Evolutionary conservation across 1,140 invertebrate genomes (phyloP), one percentile per base, ranked within the genome.

Genomic region (Brachionus manjavacas): DNA sequence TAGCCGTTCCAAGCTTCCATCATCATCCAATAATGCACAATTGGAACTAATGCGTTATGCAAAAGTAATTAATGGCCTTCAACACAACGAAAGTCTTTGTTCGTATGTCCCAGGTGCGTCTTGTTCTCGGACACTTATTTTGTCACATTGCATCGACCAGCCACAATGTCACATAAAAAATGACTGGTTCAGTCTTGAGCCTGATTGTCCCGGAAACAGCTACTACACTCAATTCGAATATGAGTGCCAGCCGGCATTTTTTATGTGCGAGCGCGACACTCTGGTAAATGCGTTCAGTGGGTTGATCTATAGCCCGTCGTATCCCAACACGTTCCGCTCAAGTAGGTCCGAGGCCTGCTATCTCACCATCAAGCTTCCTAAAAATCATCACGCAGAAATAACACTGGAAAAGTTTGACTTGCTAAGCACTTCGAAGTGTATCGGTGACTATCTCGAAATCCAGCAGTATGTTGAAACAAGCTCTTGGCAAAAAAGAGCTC

Each of bases 211-310:
- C 16, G 79, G 79, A 28, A 81, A 81, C 39, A 81, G 79, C 16
- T 81, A 81, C 60, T 81, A 81, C 31, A 81, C 79, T 64, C 79
- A 81, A 25, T 68, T 81, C 25, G 79, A 81, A 39, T 81, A 81
- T 25, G 79, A 81, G 23, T 81, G 79, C 25, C 79, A 81, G 41
- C 79, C 79, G 12, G 79, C 79, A 55, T 81, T 64, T 81, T 64
- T 41, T 25, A 81, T 81, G 52, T 81, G 79, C 12, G 31, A 12
- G 1, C 28, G 35, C 0, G 49, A 81, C 23, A 64, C 31, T 43
- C 35, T 81, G 23, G 60, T 81, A 3, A 81, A 81, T 35, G 79
- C 64, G 0, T 81, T 81, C 28, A 81, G 79, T 12, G 79, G 79
- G 0, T 31, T 81, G 8, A 81, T 81, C 23, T 81, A 81, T n/a